A percentile compares a stretch with the other conserved stretches of the same genome.
phyloP scores from a whole-genome alignment of 2,797 vertebrate species.

The Gallirallus australis region DNA sequence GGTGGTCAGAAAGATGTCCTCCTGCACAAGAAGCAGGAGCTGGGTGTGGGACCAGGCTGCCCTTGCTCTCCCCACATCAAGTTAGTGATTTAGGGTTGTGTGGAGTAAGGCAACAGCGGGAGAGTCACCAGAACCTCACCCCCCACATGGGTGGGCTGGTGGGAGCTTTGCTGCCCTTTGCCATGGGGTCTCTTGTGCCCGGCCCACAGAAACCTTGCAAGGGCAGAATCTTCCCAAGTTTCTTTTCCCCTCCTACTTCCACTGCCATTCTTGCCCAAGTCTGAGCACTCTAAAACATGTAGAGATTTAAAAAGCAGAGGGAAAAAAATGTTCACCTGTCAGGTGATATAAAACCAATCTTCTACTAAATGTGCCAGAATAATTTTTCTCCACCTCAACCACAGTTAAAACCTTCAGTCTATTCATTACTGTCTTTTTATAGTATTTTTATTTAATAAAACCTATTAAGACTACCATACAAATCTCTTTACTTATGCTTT shows the following conservation, averaged over 20 bases:
- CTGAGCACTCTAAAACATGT: slow-evolving; percentile 66
- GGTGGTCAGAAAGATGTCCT: not conserved
- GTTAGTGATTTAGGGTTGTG: not conserved
- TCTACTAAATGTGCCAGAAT: slow-evolving; percentile 80
- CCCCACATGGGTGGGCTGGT: too few relatives aligned
- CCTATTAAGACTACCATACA: slow-evolving; percentile 99
- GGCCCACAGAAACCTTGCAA: not conserved
- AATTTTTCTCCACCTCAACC: slow-evolving; percentile 82
- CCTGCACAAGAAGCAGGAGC: too few relatives aligned
- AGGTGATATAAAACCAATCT: slow-evolving; percentile 82
- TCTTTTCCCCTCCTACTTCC: not conserved
- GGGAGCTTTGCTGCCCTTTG: not conserved
- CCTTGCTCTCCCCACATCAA: not conserved
- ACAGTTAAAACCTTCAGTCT: slow-evolving; percentile 79
- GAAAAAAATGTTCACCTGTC: slow-evolving; percentile 75
- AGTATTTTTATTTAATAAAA: slow-evolving; percentile 99
- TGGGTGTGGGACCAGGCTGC: not conserved
- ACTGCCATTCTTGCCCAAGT: not conserved
- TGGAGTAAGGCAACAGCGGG: not conserved
- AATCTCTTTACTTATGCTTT: slow-evolving; percentile 95
- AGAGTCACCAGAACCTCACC: not conserved
- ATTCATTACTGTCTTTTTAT: slow-evolving; percentile 91
- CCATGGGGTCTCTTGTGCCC: accelerated
- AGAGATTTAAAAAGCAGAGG: slow-evolving; percentile 66
- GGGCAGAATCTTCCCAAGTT: not conserved